These are phyloP conservation scores for Ylistrum balloti DNA, from an alignment of 1,140 invertebrate species.

Conservation along the genomic window DNA sequence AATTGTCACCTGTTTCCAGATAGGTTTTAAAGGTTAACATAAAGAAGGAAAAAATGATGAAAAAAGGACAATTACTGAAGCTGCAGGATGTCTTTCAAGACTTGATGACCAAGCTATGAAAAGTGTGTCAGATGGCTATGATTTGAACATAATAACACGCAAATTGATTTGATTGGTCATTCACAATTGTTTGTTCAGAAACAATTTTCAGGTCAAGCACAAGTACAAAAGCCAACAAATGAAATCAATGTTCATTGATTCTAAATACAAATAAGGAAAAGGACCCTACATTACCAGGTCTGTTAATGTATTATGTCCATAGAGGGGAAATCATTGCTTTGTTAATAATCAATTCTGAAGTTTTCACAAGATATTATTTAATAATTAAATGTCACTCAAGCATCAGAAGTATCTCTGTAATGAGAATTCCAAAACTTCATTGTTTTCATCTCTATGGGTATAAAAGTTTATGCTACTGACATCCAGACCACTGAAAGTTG, in stretches of 20 bases:
- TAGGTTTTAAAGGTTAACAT: neutral
- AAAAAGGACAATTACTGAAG: neutral
- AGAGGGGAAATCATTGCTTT: neutral
- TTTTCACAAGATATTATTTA: constrained; percentile 11
- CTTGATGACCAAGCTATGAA: neutral
- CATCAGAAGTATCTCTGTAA: neutral
- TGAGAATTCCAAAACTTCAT: too few relatives aligned
- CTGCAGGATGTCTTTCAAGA: neutral
- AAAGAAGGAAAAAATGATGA: neutral
- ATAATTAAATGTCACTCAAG: neutral
- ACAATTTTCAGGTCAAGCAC: constrained; percentile 12
- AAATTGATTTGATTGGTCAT: constrained; percentile 36
- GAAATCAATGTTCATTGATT: constrained; percentile 28
- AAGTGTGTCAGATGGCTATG: neutral
- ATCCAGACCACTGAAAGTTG: neutral
- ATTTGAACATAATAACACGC: neutral
- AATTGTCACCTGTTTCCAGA: neutral
- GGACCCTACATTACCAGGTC: neutral
- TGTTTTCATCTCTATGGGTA: too few relatives aligned
- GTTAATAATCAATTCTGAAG: neutral
- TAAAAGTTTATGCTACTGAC: too few relatives aligned
- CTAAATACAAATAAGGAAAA: constrained; percentile 25
- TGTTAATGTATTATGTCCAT: constrained; percentile 33
- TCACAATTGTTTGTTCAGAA: neutral
- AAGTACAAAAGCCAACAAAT: constrained; percentile 14